A percentile compares a stretch with the other conserved stretches of the same genome.
These are phyloP conservation scores for Trichomalopsis sarcophagae DNA, from an alignment of 1,140 invertebrate genomes.

Conservation along the genomic window DNA sequence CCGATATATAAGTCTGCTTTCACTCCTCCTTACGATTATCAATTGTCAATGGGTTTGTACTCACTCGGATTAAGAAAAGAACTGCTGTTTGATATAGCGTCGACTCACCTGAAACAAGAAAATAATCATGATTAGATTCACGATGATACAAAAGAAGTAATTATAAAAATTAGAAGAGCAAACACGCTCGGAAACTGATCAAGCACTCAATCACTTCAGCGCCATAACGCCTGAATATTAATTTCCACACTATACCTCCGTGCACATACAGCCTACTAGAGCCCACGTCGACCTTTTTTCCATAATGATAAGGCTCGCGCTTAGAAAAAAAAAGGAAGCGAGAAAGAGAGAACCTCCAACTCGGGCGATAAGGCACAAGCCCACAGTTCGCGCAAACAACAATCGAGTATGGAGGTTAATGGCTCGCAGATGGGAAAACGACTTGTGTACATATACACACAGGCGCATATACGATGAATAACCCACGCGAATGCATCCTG, in stretches of 20 bases:
- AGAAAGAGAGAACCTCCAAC: slow-evolving; percentile 9
- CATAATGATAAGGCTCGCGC: slow-evolving; percentile 13
- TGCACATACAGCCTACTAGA: background rate
- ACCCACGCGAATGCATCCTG: background rate
- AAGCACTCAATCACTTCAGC: background rate
- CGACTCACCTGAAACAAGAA: slow-evolving; percentile 22
- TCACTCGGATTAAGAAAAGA: slow-evolving; percentile 7
- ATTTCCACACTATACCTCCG: background rate
- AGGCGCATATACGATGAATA: background rate
- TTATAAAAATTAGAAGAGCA: background rate
- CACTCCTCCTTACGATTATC: slow-evolving; percentile 30
- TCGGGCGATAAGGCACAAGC: slow-evolving; percentile 4
- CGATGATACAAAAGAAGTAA: background rate
- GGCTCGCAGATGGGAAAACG: slow-evolving; percentile 31
- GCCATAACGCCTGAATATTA: background rate
- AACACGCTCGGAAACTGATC: background rate
- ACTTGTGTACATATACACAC: background rate
- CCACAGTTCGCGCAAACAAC: slow-evolving; percentile 2
- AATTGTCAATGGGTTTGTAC: slow-evolving; percentile 15
- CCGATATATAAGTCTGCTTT: slow-evolving; percentile 22
- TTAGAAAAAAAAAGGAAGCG: background rate
- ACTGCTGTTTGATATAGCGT: background rate
- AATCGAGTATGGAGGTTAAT: slow-evolving; percentile 44
- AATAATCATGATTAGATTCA: background rate
- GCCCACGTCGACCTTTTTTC: background rate